Percentiles rank a stretch among this genome's conserved stretches.
These are phyloP conservation scores for Epicauta chinensis DNA, from an alignment of 1,140 invertebrate genomes.

Conservation along the genomic window DNA sequence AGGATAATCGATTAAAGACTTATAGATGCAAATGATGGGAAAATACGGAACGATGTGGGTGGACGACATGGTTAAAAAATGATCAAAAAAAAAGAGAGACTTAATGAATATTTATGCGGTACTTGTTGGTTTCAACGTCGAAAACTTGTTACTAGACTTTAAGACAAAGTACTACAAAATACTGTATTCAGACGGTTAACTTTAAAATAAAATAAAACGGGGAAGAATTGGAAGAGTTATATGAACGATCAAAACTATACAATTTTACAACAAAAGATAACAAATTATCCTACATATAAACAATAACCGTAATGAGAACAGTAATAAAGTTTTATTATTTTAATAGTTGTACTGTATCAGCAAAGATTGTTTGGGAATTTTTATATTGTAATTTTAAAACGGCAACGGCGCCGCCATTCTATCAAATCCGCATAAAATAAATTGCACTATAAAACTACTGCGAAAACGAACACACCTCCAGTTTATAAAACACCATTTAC, in stretches of 20 bases:
- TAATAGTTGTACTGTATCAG: conserved; percentile 2
- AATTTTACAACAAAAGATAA: too few species aligned
- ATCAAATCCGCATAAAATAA: conserved; percentile 2
- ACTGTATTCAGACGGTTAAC: too few species aligned
- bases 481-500: too few species aligned
- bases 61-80: background rate
- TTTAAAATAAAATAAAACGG: too few species aligned
- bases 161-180: conserved; percentile 13
- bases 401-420: conserved; percentile 6
- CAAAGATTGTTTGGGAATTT: conserved; percentile 9
- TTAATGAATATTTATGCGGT: conserved; percentile 12
- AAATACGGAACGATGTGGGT: conserved; percentile 6
- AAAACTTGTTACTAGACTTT: background rate
- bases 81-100: background rate
- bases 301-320: too few species aligned
- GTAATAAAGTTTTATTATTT: conserved; percentile 8
- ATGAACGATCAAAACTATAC: too few species aligned
- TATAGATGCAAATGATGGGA: conserved; percentile 8
- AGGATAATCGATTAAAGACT: conserved; percentile 5
- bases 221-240: too few species aligned
- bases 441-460: conserved; percentile 8
- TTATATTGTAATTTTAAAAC: conserved; percentile 10
- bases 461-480: background rate
- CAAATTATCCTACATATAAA: too few species aligned
- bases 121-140: conserved; percentile 1